Evolutionary conservation across 1,140 invertebrate species (phyloP), one percentile per base, ranked within the genome.

Genomic region (Saccostrea echinata): DNA sequence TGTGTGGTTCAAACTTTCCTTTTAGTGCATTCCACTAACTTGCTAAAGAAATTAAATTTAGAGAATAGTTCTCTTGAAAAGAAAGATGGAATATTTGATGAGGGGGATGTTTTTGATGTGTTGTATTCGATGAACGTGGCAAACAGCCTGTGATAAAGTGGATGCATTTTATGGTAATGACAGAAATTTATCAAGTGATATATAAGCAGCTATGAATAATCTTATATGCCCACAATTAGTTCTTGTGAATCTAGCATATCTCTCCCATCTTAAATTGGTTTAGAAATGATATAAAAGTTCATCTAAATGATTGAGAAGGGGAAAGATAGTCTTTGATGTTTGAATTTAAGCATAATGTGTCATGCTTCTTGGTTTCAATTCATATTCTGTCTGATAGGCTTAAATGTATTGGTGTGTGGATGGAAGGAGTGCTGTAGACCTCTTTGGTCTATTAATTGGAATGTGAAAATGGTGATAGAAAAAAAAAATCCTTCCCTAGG

Each of bases 341-440:
- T 76, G 68, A 76, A 76, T 76, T 76, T 76, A 76, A 76, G 68
- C 27, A 81, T 80, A 57, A 82, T 80, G 82, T 82, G 86, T 86
- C 24, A 86, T 61, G 82, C 61, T 61, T 33, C n/a, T 51, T 76
- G 21, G 24, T 83, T 64, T 52, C 86, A 52, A 33, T 52, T 86
- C 82, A 61, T 27, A 43, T 8, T 33, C n/a, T 21, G 43, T 61
- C 52, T 82, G 53, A 55, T 55, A 24, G 53, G 51, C 82, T 84
- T 27, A 53, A 33, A 53, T 52, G 51, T 21, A 27, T 53, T 27
- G 13, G 51, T 24, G 33, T 81, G 8, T 81, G 12, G 43, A 43
- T 81, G 18, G 52, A 83, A 83, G 12, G 53, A 53, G 51, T 52
- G n/a, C 27, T 84, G 51, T 84, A 52, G 51, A 27, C 13, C 43